Evolutionary conservation across 1,140 invertebrate species (phyloP), one percentile per base, ranked within the genome.

Genomic region (Drosophila nasuta): DNA sequence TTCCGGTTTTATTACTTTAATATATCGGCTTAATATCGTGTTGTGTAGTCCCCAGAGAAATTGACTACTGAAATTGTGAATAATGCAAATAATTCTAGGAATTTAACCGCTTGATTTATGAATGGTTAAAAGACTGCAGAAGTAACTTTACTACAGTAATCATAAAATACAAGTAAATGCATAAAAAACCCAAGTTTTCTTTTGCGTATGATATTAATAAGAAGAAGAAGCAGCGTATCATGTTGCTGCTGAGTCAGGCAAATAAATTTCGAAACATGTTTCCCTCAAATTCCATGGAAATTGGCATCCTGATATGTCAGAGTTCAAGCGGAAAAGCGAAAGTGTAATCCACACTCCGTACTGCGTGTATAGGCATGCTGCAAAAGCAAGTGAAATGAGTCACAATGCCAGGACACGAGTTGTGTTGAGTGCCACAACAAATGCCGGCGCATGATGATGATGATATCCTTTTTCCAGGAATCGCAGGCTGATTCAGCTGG

Each of bases 381-480:
- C 58, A 71, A 10, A 38, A 5, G 20, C 72, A 49, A 35, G 75
- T 89, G 10, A 10, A 10, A 38, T 38, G 85, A 89, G 75, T 89
- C 85, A 89, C 72, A 65, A 20, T 35, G 51, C 20, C 33, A 52
- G 52, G 75, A 52, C 54, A 58, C 58, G 69, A 62, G 71, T 74
- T 48, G 41, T 17, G 5, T 8, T 3, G 7, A 75, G 79, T 79
- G 85, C 76, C 85, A 90, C 64, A 89, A 89, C 85, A 89, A 89
- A 89, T 89, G 75, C 86, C 85, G 72, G 54, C 81, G 81, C 86
- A 85, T 82, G 81, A 89, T 87, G 81, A 89, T 87, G 81, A 89
- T 65, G 73, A 77, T 89, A 89, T 89, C 85, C 85, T 85, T 89
- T 89, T 89, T 89, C 85, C 86, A 75, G 81, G 85, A 89, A 89